These are phyloP conservation scores for Pocillopora damicornis DNA, from an alignment of 64 coral and sea anemone genomes.

Conservation along the genomic window DNA sequence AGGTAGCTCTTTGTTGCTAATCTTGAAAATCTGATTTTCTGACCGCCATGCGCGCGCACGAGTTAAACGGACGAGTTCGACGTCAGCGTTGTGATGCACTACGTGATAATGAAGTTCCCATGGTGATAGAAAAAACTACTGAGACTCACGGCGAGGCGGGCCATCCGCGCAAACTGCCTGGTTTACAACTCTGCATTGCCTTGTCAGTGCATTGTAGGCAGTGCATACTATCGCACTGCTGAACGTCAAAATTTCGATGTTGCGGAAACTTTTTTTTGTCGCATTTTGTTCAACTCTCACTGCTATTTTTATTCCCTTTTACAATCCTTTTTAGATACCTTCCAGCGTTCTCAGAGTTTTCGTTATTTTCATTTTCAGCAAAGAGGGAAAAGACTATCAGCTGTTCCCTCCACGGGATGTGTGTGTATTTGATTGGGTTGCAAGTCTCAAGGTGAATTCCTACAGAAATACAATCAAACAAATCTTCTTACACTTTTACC, in stretches of 20 bases:
- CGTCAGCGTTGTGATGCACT: not conserved
- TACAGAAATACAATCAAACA: not conserved
- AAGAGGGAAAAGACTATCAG: slow-evolving; percentile 49
- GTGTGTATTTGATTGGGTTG: slow-evolving; percentile 25
- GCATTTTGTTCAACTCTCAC: not conserved
- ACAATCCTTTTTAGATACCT: not conserved
- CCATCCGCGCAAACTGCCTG: not conserved
- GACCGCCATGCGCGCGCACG: not conserved
- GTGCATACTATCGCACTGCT: not conserved
- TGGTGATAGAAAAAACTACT: not conserved
- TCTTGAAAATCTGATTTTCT: too few species aligned
- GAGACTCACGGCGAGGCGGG: not conserved
- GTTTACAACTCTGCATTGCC: not conserved
- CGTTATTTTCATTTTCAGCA: slow-evolving; percentile 17
- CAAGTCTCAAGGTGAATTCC: slow-evolving; percentile 18
- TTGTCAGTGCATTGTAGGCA: not conserved
- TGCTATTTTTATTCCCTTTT: not conserved
- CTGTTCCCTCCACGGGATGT: slow-evolving; percentile 39
- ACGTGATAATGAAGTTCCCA: slow-evolving; percentile 19
- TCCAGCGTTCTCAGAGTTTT: not conserved
- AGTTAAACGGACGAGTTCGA: not conserved
- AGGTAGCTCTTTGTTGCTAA: too few species aligned
- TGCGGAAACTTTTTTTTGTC: not conserved
- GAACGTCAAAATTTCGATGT: not conserved
- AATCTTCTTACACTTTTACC: too few species aligned